Evolutionary conservation across 2,113 vertebrate species (phyloP), one percentile per base, ranked within the genome.

Genomic region (Taurulus bubalis): DNA sequence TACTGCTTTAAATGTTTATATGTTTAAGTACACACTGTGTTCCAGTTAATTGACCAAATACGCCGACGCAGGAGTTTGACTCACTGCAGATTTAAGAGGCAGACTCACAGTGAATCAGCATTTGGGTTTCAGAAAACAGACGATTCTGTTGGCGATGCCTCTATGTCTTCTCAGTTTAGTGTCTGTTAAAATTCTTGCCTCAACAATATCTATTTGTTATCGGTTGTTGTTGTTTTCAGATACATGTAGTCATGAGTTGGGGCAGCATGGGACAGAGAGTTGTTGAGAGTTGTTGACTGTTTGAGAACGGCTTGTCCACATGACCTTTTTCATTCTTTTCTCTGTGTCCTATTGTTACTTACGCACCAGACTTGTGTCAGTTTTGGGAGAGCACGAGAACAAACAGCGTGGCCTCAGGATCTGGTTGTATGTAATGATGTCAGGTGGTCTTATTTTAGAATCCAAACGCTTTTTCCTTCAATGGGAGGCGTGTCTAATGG

Each of bases 391-490:
- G 28, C 22, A 71, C 38, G 59, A 47, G 42, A 4, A 73, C n/a
- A 63, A 38, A 74, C 11, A 63, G 24, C 63, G 2, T 38, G 18
- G 18, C 22, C 18, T 7, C 3, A 26, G 12, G 20, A 24, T 28
- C 2, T 53, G 22, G 66, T 79, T 55, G 49, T n/a, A 6, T 30
- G 20, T 7, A 42, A 47, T 38, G 42, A 66, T 11, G 38, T 76
- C 4, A 36, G 47, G 62, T 20, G 6, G 26, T 49, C 26, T 78
- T 79, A 65, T 60, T 72, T 77, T 53, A 14, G 30, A 24, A 18
- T 26, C 15, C n/a, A 67, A 40, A 47, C 32, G 10, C 1, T 26
- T 36, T 55, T 71, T 71, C 36, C 49, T 82, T 83, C 53, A 77
- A 26, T 53, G 1, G 22, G 80, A 64, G 79, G 32, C 26, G 42